phyloP scores from a whole-genome alignment of 2,113 vertebrate species.

The Puntigrus tetrazona region DNA sequence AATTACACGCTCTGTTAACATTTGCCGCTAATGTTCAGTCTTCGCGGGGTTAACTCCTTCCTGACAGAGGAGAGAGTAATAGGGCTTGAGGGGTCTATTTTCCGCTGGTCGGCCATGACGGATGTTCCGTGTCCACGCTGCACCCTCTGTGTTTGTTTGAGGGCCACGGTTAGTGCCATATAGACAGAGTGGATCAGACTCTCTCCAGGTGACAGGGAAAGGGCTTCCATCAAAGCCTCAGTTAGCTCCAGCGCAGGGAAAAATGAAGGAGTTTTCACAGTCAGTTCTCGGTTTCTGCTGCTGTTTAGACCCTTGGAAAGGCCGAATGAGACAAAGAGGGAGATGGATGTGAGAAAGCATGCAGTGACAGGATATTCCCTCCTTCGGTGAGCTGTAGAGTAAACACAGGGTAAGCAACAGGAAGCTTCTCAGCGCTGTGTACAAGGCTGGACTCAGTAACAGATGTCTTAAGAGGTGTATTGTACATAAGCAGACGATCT shows the following conservation, averaged over 20 bases:
- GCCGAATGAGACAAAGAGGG: not conserved
- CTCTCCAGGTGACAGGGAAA: conserved; percentile 23
- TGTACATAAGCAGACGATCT: conserved; percentile 59
- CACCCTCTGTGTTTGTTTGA: conserved; percentile 53
- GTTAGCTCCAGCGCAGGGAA: conserved; percentile 37
- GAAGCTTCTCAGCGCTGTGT: conserved; percentile 61
- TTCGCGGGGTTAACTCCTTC: conserved; percentile 80
- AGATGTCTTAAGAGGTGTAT: conserved; percentile 59
- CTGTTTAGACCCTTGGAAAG: conserved; percentile 5
- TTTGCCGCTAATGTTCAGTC: conserved; percentile 80
- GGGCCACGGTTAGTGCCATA: conserved; percentile 59
- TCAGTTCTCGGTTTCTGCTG: conserved; percentile 11
- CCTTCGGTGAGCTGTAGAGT: conserved; percentile 64
- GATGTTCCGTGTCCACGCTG: conserved; percentile 60
- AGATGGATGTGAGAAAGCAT: conserved; percentile 32
- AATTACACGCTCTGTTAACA: conserved; percentile 97
- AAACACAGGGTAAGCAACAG: conserved; percentile 66
- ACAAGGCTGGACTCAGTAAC: conserved; percentile 60
- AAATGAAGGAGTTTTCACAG: conserved; percentile 55
- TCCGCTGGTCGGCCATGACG: conserved; percentile 66
- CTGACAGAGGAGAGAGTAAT: conserved; percentile 77
- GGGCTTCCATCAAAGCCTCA: conserved; percentile 17
- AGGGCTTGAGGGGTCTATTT: conserved; percentile 71
- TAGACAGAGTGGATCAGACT: not conserved
- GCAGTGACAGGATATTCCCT: conserved; percentile 67